phyloP scores from a whole-genome alignment of 2,797 vertebrate genomes.

The Apodemus agrarius region DNA sequence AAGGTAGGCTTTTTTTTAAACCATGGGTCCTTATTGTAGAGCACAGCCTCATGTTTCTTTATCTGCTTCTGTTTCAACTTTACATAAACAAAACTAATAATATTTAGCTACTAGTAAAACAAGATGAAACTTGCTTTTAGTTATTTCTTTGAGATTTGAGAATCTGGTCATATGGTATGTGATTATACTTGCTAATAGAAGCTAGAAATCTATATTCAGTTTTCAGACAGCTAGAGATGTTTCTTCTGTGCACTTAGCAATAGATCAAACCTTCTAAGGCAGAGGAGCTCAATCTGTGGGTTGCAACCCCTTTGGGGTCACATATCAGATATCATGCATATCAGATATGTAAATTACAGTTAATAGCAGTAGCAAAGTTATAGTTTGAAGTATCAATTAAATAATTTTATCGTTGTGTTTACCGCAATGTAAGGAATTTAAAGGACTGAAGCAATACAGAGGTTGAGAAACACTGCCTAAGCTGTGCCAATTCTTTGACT shows the following conservation, averaged over 20 bases:
- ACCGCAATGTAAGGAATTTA: not conserved
- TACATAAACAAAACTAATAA: not conserved
- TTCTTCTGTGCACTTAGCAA: not conserved
- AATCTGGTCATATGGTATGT: not conserved
- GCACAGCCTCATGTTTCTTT: not conserved
- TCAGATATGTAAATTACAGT: not conserved
- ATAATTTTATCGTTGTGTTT: not conserved
- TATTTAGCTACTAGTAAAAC: not conserved
- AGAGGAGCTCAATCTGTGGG: not conserved
- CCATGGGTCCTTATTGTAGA: accelerated
- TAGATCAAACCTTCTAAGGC: not conserved
- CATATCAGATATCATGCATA: not conserved
- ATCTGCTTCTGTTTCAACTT: not conserved
- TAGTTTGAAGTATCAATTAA: not conserved
- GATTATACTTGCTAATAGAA: not conserved
- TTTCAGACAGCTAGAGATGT: not conserved
- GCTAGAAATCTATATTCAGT: constrained; percentile 40
- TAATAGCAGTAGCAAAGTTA: not conserved
- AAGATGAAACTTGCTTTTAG: not conserved
- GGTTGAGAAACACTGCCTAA: not conserved
- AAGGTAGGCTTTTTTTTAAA: not conserved
- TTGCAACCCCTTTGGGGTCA: not conserved
- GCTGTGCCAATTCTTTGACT: not conserved
- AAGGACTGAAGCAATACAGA: not conserved
- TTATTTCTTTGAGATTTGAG: not conserved